Percentiles rank a stretch among this genome's conserved stretches.
These are phyloP conservation scores for Gobio occitaniae DNA, from an alignment of 2,797 vertebrate species.

Conservation along the genomic window DNA sequence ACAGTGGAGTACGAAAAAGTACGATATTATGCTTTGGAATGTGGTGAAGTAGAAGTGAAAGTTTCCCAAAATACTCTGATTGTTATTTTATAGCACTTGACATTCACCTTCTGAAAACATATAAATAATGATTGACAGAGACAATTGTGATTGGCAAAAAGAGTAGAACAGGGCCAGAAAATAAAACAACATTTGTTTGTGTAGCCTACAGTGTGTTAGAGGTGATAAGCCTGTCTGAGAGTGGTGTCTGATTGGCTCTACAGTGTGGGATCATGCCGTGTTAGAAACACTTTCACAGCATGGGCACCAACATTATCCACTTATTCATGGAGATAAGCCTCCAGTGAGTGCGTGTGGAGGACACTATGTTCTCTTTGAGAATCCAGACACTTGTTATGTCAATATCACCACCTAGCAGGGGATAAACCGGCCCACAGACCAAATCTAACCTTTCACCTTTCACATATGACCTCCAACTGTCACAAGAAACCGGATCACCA, in stretches of 20 bases:
- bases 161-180: background rate
- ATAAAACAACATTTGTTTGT: background rate
- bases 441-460: constrained; percentile 20
- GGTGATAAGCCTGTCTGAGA: constrained; percentile 43
- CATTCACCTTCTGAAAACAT: background rate
- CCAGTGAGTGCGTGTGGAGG: constrained; percentile 21
- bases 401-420: constrained; percentile 18
- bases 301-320: constrained; percentile 39
- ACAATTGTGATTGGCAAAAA: background rate
- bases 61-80: background rate
- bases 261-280: constrained; percentile 41
- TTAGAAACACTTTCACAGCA: constrained; percentile 48
- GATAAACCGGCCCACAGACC: background rate
- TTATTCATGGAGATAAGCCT: constrained; percentile 43
- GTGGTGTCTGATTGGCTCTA: constrained; percentile 38
- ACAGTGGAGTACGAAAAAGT: no score
- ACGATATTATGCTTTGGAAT: no score
- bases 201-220: constrained; percentile 10
- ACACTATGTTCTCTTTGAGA: constrained; percentile 46
- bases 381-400: constrained; percentile 40
- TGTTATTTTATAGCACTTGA: background rate
- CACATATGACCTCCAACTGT: background rate
- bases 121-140: background rate
- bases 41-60: no score
- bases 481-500: background rate